These are phyloP conservation scores for Poeciliopsis occidentalis DNA, from an alignment of 2,113 vertebrate species.

Conservation along the genomic window DNA sequence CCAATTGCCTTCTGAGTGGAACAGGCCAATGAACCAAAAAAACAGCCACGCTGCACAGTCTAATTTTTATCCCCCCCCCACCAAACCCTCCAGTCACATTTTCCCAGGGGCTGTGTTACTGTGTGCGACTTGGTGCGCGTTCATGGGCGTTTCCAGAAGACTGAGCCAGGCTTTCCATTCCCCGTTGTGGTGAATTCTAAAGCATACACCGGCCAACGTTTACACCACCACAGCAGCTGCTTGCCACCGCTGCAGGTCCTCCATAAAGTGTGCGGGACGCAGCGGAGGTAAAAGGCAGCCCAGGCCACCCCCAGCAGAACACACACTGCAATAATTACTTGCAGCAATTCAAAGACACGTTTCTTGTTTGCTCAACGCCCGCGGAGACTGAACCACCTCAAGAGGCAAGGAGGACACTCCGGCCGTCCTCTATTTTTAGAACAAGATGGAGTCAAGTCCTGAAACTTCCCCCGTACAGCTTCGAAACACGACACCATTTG, in stretches of 20 bases:
- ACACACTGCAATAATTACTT: slow-evolving; percentile 56
- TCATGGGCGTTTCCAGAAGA: slow-evolving; percentile 69
- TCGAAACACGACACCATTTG: too few species aligned
- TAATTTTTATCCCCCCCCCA: slow-evolving; percentile 65
- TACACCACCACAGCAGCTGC: slow-evolving; percentile 28
- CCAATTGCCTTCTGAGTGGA: slow-evolving; percentile 7
- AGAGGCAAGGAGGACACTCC: slow-evolving; percentile 20
- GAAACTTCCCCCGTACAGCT: too few species aligned
- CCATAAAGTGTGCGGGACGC: slow-evolving; percentile 22
- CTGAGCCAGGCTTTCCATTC: slow-evolving; percentile 72
- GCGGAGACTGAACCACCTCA: slow-evolving; percentile 34
- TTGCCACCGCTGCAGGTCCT: slow-evolving; percentile 11
- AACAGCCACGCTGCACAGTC: slow-evolving; percentile 44
- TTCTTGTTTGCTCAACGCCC: slow-evolving; percentile 38
- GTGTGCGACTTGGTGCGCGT: slow-evolving; percentile 17
- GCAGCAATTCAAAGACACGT: slow-evolving; percentile 55
- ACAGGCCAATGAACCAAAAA: slow-evolving; percentile 16
- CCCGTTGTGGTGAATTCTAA: slow-evolving; percentile 51
- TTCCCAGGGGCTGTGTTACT: slow-evolving; percentile 65
- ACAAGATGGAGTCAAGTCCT: slow-evolving; percentile 21
- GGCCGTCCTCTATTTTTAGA: slow-evolving; percentile 12
- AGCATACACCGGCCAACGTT: slow-evolving; percentile 59
- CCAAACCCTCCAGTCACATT: slow-evolving; percentile 51
- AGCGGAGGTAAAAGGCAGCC: neutral
- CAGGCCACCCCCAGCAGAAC: slow-evolving; percentile 50